Evolutionary conservation across 2,113 vertebrate species (phyloP).

Genomic region (Pelobates fuscus): DNA sequence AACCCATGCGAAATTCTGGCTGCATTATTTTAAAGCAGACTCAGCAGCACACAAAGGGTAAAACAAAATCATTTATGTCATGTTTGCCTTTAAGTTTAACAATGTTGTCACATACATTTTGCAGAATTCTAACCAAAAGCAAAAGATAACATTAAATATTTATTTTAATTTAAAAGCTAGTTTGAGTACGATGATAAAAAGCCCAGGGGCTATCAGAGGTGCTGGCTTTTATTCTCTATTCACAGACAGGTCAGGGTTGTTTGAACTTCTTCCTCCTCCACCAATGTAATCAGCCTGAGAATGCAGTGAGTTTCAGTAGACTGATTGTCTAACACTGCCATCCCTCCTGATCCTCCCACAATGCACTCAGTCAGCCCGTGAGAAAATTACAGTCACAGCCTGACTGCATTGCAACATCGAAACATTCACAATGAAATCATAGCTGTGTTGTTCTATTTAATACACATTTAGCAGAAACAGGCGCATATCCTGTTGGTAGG

Average conservation of each 20-base stretch:
- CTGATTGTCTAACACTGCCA: slow-evolving; percentile 36
- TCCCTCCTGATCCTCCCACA: slow-evolving; percentile 49
- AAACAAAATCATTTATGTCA: not conserved
- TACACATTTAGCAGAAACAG: not conserved
- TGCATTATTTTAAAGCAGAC: too few relatives aligned
- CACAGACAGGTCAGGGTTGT: slow-evolving; percentile 52
- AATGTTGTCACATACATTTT: slow-evolving; percentile 54
- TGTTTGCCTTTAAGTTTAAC: slow-evolving; percentile 57
- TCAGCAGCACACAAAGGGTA: not conserved
- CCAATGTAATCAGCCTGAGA: slow-evolving; percentile 53
- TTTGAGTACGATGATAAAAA: slow-evolving; percentile 54
- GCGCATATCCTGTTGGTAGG: slow-evolving; percentile 27
- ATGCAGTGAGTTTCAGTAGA: slow-evolving; percentile 46
- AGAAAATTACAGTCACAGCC: slow-evolving; percentile 51
- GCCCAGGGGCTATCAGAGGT: slow-evolving; percentile 47
- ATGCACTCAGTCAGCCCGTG: slow-evolving; percentile 7
- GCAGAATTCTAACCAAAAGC: slow-evolving; percentile 52
- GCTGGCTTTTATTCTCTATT: slow-evolving; percentile 43
- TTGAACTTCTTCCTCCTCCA: slow-evolving; percentile 52
- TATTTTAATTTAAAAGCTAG: slow-evolving; percentile 56
- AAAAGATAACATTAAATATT: slow-evolving; percentile 49
- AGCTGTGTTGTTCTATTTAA: not conserved
- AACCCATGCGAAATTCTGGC: too few relatives aligned
- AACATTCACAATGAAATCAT: slow-evolving; percentile 48
- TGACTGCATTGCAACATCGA: not conserved